A percentile compares a stretch with the other conserved stretches of the same genome.
These are phyloP conservation scores for Chlamydotis undulata DNA, from an alignment of 2,113 vertebrate genomes.

Conservation along the genomic window DNA sequence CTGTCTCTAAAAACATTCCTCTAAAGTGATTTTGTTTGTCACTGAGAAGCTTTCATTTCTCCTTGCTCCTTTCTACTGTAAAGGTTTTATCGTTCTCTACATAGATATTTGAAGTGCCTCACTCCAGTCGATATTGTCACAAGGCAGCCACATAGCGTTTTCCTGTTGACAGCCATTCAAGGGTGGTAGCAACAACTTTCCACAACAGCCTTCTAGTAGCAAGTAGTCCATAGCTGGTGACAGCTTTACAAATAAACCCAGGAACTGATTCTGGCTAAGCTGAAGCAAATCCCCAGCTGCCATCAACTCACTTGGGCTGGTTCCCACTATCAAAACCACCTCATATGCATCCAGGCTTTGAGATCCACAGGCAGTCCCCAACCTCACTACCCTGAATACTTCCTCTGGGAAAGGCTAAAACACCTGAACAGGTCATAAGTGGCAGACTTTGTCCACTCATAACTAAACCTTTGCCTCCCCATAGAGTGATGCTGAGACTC, in stretches of 20 bases:
- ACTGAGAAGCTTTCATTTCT: neutral
- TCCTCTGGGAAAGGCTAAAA: neutral
- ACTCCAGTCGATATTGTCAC: neutral
- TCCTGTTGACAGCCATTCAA: neutral
- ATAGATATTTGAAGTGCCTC: neutral
- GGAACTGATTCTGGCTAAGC: neutral
- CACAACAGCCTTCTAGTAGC: neutral
- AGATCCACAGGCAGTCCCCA: neutral
- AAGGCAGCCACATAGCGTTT: fast-evolving
- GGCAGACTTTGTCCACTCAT: neutral
- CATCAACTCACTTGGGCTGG: neutral
- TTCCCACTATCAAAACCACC: neutral
- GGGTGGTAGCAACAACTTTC: neutral
- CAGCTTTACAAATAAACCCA: neutral
- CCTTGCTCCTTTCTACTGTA: neutral
- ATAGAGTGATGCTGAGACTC: too few species aligned
- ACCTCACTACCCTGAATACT: neutral
- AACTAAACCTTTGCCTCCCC: neutral
- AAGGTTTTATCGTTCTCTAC: neutral
- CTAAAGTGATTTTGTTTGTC: neutral
- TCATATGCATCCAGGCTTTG: neutral
- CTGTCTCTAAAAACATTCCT: neutral
- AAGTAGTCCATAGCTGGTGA: neutral
- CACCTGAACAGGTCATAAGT: neutral
- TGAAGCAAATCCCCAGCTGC: neutral